Evolutionary conservation across 1,140 invertebrate species (phyloP).

Genomic region (Chironomus tepperi): DNA sequence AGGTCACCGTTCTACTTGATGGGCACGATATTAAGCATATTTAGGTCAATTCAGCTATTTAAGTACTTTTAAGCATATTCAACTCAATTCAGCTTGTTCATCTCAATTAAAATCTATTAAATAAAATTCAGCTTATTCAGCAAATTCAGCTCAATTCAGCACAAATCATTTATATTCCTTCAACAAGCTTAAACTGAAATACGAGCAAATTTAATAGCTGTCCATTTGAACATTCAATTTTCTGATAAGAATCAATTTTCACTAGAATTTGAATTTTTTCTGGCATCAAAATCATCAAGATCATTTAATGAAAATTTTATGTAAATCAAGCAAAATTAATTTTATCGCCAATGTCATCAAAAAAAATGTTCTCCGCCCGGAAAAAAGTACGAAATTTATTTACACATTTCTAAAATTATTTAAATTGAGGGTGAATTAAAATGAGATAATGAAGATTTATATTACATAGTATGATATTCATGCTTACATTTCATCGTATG

Average conservation of each 20-base stretch:
- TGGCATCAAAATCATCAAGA: not conserved
- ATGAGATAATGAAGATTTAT: constrained; percentile 22
- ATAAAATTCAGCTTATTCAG: too few relatives aligned
- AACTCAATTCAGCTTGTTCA: too few relatives aligned
- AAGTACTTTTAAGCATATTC: too few relatives aligned
- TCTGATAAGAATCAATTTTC: too few relatives aligned
- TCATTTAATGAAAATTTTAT: constrained; percentile 18
- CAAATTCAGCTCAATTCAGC: not conserved
- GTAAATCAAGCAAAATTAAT: constrained; percentile 1
- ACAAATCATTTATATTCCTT: not conserved
- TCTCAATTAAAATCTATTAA: too few relatives aligned
- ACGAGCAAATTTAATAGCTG: too few relatives aligned
- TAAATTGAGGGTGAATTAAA: constrained; percentile 11
- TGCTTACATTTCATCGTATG: not conserved
- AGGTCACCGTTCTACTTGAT: too few relatives aligned
- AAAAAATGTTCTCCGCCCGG: not conserved
- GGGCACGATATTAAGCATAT: too few relatives aligned
- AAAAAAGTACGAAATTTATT: constrained; percentile 7
- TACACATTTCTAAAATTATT: not conserved
- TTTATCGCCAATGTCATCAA: constrained; percentile 6
- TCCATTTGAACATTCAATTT: too few relatives aligned
- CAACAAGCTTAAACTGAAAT: not conserved
- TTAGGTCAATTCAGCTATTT: too few relatives aligned
- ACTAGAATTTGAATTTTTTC: not conserved
- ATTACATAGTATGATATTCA: not conserved